Base-by-base conservation (phyloP, 1,140 invertebrate genomes). In the Nilaparvata lugens region DNA sequence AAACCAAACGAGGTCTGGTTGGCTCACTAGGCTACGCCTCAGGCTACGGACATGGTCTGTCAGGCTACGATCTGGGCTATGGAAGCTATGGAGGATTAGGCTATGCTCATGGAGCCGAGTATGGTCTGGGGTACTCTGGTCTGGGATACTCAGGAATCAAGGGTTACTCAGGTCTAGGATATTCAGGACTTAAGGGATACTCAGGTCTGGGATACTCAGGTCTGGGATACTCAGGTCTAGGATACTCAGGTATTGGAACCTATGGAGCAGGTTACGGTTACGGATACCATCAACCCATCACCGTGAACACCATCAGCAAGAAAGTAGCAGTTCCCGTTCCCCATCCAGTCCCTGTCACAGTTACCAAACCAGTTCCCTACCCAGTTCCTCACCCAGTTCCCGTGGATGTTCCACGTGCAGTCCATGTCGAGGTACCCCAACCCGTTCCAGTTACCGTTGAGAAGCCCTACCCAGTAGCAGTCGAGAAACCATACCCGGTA, bases 381-480 rank as follows among this genome's bases (percentile, higher is more conserved):
- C 58, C 58, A 18, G 45, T 52, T 18, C 23, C 58, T 7, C 45
- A 52, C 23, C 58, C 58, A 2, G 58, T 60, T 4, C 58, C 58
- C 11, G 60, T 61, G 3, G 19, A 28, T 9, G 60, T 61, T 2
- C 60, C 60, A 14, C 42, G 54, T 31, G 28, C 60, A 1, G 52
- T 56, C 2, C 52, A 38, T 9, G 56, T 61, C 42, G 48, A 60
- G 23, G 52, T 67, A 24, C 54, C 59, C 2, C 68, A 69, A 21
- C 63, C 64, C 1, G 55, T 56, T 48, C 52, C 71, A 0, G 74
- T 75, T 21, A 70, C 71, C 2, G 71, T 76, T 0, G 73, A 72
- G 3, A 71, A 71, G 61, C 74, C 74, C 2, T 73, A 73, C 62
- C 73, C 74, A 5, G 73, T 75, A 4, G 72, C 70, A 58, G 73